Percentiles rank a stretch among this genome's conserved stretches.
phyloP scores from a whole-genome alignment of 2,888 invertebrate species.

The Watsonalla binaria region DNA sequence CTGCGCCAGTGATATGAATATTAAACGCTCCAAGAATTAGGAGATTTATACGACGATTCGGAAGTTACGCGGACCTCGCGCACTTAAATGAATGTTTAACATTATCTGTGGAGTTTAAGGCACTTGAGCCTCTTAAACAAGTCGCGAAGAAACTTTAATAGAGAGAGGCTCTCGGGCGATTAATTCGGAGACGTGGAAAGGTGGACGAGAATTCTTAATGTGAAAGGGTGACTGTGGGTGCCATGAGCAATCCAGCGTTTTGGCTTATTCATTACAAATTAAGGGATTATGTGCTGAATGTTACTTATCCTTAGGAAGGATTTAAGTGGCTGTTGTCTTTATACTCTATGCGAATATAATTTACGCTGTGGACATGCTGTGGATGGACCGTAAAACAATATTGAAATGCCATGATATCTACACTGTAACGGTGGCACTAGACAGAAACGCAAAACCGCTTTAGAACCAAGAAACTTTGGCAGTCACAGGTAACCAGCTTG shows the following conservation, averaged over 20 bases:
- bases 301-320: neutral
- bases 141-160: slow-evolving; percentile 75
- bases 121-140: slow-evolving; percentile 71
- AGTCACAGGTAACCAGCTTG: no score
- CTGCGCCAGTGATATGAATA: slow-evolving; percentile 70
- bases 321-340: no score
- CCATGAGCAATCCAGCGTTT: slow-evolving; percentile 6
- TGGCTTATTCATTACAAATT: neutral
- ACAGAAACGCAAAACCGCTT: no score
- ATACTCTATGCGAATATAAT: no score
- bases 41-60: slow-evolving; percentile 73
- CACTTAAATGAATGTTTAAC: slow-evolving; percentile 78
- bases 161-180: slow-evolving; percentile 72
- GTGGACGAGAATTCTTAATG: slow-evolving; percentile 72
- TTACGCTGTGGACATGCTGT: no score
- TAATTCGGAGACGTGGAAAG: slow-evolving; percentile 70
- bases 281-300: neutral
- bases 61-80: slow-evolving; percentile 57
- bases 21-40: slow-evolving; percentile 75
- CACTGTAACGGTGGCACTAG: no score
- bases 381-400: no score
- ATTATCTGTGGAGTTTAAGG: slow-evolving; percentile 73
- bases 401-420: no score
- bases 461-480: no score
- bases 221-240: slow-evolving; percentile 44